phyloP scores from a whole-genome alignment of 2,113 vertebrate genomes.

The Chinchilla lanigera region DNA sequence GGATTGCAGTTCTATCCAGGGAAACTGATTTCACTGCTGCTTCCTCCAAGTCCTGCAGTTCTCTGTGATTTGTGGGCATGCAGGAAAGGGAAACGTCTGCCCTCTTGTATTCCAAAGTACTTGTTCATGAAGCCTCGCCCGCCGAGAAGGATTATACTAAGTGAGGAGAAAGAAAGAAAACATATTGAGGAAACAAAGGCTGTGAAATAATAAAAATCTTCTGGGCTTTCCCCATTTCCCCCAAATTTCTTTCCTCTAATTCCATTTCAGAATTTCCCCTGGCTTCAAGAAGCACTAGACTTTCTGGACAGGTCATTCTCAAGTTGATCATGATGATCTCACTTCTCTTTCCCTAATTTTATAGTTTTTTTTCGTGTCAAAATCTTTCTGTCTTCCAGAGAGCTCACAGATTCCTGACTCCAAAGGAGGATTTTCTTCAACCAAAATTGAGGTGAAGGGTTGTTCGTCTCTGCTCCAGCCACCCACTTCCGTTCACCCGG shows the following conservation, averaged over 20 bases:
- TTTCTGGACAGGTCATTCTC: conserved; percentile 45
- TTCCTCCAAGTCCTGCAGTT: neutral
- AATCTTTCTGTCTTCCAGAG: neutral
- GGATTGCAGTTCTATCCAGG: neutral
- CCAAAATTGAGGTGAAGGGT: neutral
- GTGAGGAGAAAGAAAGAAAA: neutral
- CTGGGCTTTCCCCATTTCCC: conserved; percentile 60
- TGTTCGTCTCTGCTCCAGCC: neutral
- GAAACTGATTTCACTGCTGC: neutral
- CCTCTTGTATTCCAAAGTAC: neutral
- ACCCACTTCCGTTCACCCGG: neutral
- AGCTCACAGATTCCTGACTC: neutral
- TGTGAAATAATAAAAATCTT: conserved; percentile 49
- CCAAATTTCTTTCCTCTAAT: conserved; percentile 65
- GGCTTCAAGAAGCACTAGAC: conserved; percentile 53
- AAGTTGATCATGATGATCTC: conserved; percentile 42
- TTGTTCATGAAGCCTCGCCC: neutral
- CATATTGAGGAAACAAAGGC: neutral
- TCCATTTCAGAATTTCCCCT: conserved; percentile 64
- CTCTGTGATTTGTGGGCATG: neutral
- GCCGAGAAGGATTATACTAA: neutral
- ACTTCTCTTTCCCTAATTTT: conserved; percentile 64
- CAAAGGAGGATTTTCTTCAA: neutral
- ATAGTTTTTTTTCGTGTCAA: neutral
- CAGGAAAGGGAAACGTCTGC: neutral